Conservation (phyloP, 2,113 vertebrate genomes). For the Cheirogaleus medius region DNA sequence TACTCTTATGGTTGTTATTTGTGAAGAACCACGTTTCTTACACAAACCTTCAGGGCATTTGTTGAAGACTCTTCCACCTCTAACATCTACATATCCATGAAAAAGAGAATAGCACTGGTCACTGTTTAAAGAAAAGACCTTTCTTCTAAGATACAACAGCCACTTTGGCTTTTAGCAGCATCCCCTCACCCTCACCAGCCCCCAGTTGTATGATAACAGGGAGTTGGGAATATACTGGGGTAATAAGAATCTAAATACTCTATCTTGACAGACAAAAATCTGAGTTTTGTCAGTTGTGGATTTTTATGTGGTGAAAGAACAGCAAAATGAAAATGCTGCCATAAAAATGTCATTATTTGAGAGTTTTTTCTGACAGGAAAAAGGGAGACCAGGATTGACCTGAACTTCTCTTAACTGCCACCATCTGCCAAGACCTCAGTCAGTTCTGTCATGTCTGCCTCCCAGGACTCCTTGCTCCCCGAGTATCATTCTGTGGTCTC, state of each 20-base stretch:
- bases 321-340: neutral
- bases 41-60: neutral
- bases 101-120: neutral
- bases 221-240: neutral
- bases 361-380: slow-evolving; percentile 7
- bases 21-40: neutral
- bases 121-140: neutral
- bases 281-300: neutral
- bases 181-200: too few relatives aligned
- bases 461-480: neutral
- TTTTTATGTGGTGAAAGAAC: slow-evolving; percentile 12
- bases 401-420: neutral
- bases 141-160: neutral
- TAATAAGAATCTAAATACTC: slow-evolving; percentile 35
- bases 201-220: neutral
- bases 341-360: neutral
- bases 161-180: neutral
- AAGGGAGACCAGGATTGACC: neutral
- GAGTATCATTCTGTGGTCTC: neutral
- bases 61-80: neutral
- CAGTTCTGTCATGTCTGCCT: neutral
- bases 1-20: neutral
- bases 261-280: neutral
- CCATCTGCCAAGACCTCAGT: neutral
- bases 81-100: neutral